These are phyloP conservation scores for Cephalopachus bancanus DNA, from an alignment of 2,797 vertebrate species.

Conservation along the genomic window DNA sequence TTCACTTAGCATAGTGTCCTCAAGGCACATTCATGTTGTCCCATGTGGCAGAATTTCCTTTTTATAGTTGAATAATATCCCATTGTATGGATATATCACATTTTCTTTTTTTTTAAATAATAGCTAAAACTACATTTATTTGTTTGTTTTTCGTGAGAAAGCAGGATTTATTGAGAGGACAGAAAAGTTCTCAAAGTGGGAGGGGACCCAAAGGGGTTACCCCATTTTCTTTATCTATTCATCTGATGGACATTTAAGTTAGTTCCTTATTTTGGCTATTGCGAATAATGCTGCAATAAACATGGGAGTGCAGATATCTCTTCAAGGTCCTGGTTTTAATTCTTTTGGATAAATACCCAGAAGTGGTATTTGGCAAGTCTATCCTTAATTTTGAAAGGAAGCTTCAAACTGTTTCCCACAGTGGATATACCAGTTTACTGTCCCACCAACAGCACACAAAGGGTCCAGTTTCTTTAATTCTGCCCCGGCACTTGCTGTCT, in stretches of 20 bases:
- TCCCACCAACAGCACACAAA: not conserved
- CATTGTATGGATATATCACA: not conserved
- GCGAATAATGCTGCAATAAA: not conserved
- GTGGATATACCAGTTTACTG: not conserved
- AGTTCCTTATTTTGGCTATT: not conserved
- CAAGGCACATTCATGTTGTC: not conserved
- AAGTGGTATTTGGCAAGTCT: not conserved
- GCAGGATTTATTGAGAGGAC: no score
- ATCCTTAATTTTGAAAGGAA: not conserved
- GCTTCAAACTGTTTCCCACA: not conserved
- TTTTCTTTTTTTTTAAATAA: not conserved
- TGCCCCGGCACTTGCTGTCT: not conserved
- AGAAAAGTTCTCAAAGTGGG: no score
- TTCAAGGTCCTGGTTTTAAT: slow-evolving; percentile 24
- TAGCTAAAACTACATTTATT: no score
- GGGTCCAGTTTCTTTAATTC: not conserved
- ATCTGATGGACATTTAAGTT: not conserved
- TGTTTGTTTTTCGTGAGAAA: no score
- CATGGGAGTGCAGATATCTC: not conserved
- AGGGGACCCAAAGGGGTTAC: no score
- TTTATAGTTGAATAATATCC: not conserved
- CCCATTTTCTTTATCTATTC: not conserved
- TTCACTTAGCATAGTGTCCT: not conserved
- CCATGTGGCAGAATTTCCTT: not conserved
- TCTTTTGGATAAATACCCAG: not conserved